Evolutionary conservation across 2,888 invertebrate species (phyloP).

Genomic region (Tryphoninae sp.): DNA sequence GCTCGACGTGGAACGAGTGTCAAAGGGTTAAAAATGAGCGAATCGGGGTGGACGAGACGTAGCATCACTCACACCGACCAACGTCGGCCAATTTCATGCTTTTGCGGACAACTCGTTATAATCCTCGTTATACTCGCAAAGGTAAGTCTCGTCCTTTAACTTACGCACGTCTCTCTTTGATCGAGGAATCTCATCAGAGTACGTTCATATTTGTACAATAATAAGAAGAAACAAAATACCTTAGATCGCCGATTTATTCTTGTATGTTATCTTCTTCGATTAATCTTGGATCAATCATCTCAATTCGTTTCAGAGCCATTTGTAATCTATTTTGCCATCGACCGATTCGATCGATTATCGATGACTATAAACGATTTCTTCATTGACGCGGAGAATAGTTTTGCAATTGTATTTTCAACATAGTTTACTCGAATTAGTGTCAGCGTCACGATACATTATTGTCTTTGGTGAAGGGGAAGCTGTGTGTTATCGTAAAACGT

Average conservation of each 20-base stretch:
- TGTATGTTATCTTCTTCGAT: too few relatives aligned
- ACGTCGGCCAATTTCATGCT: constrained; percentile 47
- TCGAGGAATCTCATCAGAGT: background rate
- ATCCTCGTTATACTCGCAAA: constrained; percentile 56
- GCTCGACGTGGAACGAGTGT: constrained; percentile 40
- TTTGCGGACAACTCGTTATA: constrained; percentile 52
- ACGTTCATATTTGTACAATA: background rate
- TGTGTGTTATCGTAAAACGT: background rate
- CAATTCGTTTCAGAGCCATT: too few relatives aligned
- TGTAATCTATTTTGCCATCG: too few relatives aligned
- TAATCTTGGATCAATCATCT: too few relatives aligned
- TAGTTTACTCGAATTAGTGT: background rate
- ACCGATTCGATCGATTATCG: too few relatives aligned
- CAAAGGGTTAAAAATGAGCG: constrained; percentile 62
- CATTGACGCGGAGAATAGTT: too few relatives aligned
- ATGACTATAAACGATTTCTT: too few relatives aligned
- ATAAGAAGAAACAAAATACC: too few relatives aligned
- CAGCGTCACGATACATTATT: constrained; percentile 23
- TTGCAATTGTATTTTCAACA: too few relatives aligned
- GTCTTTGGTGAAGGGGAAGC: constrained; percentile 57
- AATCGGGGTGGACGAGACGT: constrained; percentile 57
- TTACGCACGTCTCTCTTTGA: background rate
- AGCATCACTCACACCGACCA: constrained; percentile 46
- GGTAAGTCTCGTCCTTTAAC: constrained; percentile 41
- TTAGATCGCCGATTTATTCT: too few relatives aligned